These are phyloP conservation scores for Prunella himalayana DNA, from an alignment of 2,113 vertebrate species.

Conservation along the genomic window DNA sequence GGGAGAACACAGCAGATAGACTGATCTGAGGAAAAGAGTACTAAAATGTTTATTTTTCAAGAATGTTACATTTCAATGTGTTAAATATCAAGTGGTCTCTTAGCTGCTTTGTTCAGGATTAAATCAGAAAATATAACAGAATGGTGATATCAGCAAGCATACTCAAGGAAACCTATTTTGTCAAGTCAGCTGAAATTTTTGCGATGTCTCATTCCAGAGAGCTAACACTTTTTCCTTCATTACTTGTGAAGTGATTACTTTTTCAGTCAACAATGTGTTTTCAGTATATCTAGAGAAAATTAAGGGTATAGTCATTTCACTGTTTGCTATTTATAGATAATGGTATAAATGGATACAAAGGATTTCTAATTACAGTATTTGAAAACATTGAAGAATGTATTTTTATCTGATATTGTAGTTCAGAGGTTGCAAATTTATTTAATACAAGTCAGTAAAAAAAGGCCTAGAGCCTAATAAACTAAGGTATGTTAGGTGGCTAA, in stretches of 20 bases:
- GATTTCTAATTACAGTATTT: background rate
- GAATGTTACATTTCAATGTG: background rate
- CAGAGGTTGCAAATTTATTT: background rate
- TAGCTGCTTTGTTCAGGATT: background rate
- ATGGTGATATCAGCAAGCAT: background rate
- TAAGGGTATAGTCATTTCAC: background rate
- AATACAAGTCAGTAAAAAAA: background rate
- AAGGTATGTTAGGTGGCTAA: background rate
- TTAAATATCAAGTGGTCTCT: background rate
- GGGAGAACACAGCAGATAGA: background rate
- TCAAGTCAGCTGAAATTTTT: background rate
- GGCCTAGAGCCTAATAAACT: background rate
- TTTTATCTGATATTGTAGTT: background rate
- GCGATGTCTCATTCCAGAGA: background rate
- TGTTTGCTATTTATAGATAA: background rate
- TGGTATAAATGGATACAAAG: background rate
- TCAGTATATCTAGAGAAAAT: background rate
- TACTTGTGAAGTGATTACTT: background rate
- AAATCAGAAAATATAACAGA: background rate
- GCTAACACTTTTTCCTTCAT: background rate
- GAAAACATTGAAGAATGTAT: background rate
- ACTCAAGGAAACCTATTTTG: background rate
- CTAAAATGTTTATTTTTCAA: background rate
- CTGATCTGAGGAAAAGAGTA: background rate
- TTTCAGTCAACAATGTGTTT: background rate